Conservation (phyloP, 2,888 invertebrate species). For the Phaonia tiefii region DNA sequence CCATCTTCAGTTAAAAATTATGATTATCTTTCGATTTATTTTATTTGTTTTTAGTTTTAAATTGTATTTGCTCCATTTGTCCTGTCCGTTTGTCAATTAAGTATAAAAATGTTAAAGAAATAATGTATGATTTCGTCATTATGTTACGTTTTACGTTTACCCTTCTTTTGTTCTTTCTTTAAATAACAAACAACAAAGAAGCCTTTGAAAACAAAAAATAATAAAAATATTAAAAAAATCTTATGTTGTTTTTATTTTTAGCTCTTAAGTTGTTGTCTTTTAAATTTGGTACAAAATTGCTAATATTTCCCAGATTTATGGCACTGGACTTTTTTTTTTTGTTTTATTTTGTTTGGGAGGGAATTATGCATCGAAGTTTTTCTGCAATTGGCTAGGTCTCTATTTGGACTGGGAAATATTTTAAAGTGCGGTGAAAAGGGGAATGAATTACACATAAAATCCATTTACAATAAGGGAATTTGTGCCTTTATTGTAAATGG, state of each 20-base stretch:
- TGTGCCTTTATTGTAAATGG: no score
- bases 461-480: no score
- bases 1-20: constrained; percentile 38
- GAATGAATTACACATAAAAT: no score
- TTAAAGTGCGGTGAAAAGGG: no score
- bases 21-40: no score
- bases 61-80: constrained; percentile 24
- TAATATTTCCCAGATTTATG: no score
- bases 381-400: no score
- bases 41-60: background rate
- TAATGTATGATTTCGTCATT: constrained; percentile 55
- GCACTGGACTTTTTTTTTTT: no score
- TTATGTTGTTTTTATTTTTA: constrained; percentile 42
- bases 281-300: no score
- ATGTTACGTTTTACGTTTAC: constrained; percentile 35
- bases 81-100: constrained; percentile 36
- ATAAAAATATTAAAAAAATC: constrained; percentile 44
- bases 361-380: no score
- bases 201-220: constrained; percentile 58
- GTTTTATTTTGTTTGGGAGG: no score
- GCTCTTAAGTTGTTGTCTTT: background rate
- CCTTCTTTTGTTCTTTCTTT: constrained; percentile 45
- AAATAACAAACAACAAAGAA: constrained; percentile 58
- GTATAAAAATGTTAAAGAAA: constrained; percentile 38
- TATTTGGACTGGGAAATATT: no score